Base-by-base conservation (phyloP, 2,797 vertebrate species). In the Oophaga sylvatica region DNA sequence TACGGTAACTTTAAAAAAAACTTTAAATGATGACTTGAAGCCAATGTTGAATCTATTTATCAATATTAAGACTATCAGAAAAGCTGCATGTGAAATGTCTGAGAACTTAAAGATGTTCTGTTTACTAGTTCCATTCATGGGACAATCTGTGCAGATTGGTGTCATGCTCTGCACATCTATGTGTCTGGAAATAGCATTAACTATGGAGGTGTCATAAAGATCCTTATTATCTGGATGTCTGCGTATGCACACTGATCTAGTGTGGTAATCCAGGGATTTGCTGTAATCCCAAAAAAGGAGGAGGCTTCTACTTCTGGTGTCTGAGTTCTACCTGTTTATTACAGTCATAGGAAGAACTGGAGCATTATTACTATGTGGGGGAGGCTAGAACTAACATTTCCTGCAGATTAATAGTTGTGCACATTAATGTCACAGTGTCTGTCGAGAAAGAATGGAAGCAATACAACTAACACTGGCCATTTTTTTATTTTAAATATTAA, bases 211-310 rank as follows among this genome's bases (percentile, higher is more conserved):
- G 83, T 85, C 41, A 81, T 59, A 85, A 88, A 79, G 70, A 77
- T 29, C 29, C n/a, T 84, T 88, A 85, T 88, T 85, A 88, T 88
- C 77, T 76, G 83, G 53, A 53, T 85, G 78, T 81, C 83, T 88
- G 87, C 48, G 81, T 35, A 84, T 81, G 80, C 83, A 75, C 53
- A 35, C 87, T 63, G 67, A 84, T 88, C 76, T 56, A 62, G 31
- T 67, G 62, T 20, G 17, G 71, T 83, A 83, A 87, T 79, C 81
- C 73, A 11, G n/a, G 81, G 87, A 87, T 87, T 87, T 82, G 63
- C 35, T 56, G 48, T 87, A 87, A 87, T 76, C 87, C 79, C 22
- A 13, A 68, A 81, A 45, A 45, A 67, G 56, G 71, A 71, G 81
- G 81, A 59, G 81, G 81, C 53, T 77, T 71, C 48, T 59, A 76